Evolutionary conservation across 2,888 invertebrate species (phyloP).

Genomic region (Arrhopalites spinosus): DNA sequence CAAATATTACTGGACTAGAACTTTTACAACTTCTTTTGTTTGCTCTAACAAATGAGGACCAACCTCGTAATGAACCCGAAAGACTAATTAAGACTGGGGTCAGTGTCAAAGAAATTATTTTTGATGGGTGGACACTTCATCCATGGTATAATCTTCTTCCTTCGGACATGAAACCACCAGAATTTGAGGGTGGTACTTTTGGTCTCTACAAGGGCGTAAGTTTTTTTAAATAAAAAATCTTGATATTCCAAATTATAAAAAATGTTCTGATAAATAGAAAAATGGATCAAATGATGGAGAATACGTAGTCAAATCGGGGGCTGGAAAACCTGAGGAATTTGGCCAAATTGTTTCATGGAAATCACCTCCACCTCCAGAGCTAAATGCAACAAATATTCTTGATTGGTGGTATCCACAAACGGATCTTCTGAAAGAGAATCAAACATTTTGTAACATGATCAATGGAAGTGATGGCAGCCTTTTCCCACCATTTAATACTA

Average conservation of each 20-base stretch:
- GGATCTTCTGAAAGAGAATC: not conserved
- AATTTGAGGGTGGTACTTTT: constrained; percentile 38
- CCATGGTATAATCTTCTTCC: constrained; percentile 15
- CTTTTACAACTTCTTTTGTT: not conserved
- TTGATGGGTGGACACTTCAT: constrained; percentile 32
- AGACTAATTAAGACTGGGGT: constrained; percentile 18
- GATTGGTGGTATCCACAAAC: constrained; percentile 21
- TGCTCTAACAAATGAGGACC: not conserved
- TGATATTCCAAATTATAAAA: too few species aligned
- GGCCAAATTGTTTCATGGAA: constrained; percentile 43
- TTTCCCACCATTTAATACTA: constrained; percentile 58
- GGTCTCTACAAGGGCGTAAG: constrained; percentile 44
- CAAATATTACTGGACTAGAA: not conserved
- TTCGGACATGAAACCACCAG: constrained; percentile 30
- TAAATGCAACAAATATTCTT: too few species aligned
- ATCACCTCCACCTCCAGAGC: not conserved
- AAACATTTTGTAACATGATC: constrained; percentile 56
- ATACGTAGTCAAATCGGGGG: constrained; percentile 42
- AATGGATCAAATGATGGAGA: constrained; percentile 48
- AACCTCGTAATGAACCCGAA: too few species aligned
- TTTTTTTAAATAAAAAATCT: too few species aligned
- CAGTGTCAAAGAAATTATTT: constrained; percentile 33
- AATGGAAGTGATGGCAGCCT: constrained; percentile 60
- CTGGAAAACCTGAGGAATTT: constrained; percentile 39
- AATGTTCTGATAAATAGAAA: too few species aligned